Base-by-base conservation (phyloP, 2,113 vertebrate species). In the Nothobranchius kuhntae region DNA sequence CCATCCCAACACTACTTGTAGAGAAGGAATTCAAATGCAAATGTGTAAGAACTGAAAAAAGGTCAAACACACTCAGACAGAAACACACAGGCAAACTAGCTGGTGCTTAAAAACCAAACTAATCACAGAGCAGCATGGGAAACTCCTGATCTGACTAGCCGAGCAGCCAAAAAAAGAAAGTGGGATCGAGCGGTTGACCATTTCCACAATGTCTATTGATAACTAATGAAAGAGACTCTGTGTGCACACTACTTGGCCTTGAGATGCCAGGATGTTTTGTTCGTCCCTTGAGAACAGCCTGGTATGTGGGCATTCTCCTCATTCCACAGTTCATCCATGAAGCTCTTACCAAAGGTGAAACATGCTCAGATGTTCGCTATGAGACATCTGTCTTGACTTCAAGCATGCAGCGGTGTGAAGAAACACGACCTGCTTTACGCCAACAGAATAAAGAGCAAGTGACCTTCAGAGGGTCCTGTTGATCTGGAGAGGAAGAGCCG, bases 191-290 rank as follows among this genome's bases (percentile, higher is more conserved):
- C 44, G 2, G 70, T 77, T 80, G 78, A 83, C 76, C 82, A 81
- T 61, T 82, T 82, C 81, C 75, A 78, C 84, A 73, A 45, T 46
- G 60, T 90, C 88, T 53, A n/a, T 83, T 87, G 87, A 76, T 76
- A 79, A 81, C 91, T 83, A 61, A 89, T 93, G 94, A 95, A 95
- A 93, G 84, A 66, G 89, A 72, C 81, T 92, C 90, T 94, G 93
- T 96, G 78, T 77, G 10, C 53, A 44, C n/a, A 2, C 57, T 71
- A 72, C 51, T 74, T 65, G 68, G 89, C 68, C 78, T 80, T 75
- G 67, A 86, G 26, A 17, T 92, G 92, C 93, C 94, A 95, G 91
- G 78, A 82, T 21, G 73, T 79, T 92, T 92, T 93, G 93, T 92
- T 90, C 67, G 72, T 67, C 86, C 89, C 91, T 93, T 80, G 92